Evolutionary conservation across 2,797 vertebrate genomes (phyloP).

Genomic region (Stomatorhinus walkeri): DNA sequence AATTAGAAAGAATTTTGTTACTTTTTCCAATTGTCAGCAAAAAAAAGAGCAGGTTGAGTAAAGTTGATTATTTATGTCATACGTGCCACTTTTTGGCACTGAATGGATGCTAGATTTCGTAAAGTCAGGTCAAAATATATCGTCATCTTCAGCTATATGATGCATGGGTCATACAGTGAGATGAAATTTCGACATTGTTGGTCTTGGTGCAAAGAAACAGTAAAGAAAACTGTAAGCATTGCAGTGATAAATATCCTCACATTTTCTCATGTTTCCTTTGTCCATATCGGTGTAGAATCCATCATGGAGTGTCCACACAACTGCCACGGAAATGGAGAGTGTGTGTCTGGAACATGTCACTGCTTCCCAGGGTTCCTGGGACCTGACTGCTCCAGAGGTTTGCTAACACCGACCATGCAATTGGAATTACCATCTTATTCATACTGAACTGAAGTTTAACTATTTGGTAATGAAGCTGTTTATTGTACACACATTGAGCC

Average conservation of each 20-base stretch:
- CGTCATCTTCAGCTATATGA: neutral
- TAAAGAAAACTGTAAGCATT: neutral
- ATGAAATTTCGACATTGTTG: neutral
- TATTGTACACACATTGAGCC: neutral
- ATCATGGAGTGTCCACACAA: slow-evolving; percentile 92
- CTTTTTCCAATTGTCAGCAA: neutral
- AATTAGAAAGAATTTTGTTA: neutral
- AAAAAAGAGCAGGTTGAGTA: neutral
- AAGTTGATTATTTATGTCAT: neutral
- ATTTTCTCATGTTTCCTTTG: slow-evolving; percentile 31
- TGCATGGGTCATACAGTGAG: neutral
- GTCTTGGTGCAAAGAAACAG: neutral
- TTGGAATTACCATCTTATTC: neutral
- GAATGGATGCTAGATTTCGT: neutral
- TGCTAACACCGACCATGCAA: neutral
- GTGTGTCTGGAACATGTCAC: slow-evolving; percentile 89
- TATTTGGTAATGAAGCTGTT: neutral
- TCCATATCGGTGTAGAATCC: slow-evolving; percentile 68
- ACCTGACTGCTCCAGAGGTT: slow-evolving; percentile 95
- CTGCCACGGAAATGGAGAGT: slow-evolving; percentile 97
- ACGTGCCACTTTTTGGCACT: neutral
- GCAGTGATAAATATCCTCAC: neutral
- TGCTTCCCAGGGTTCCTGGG: slow-evolving; percentile 97
- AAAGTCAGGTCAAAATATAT: neutral
- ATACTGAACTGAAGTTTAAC: neutral